Percentiles rank a stretch among this genome's conserved stretches.
phyloP scores from a whole-genome alignment of 2,113 vertebrate species.

The Aspidoscelis tigris region DNA sequence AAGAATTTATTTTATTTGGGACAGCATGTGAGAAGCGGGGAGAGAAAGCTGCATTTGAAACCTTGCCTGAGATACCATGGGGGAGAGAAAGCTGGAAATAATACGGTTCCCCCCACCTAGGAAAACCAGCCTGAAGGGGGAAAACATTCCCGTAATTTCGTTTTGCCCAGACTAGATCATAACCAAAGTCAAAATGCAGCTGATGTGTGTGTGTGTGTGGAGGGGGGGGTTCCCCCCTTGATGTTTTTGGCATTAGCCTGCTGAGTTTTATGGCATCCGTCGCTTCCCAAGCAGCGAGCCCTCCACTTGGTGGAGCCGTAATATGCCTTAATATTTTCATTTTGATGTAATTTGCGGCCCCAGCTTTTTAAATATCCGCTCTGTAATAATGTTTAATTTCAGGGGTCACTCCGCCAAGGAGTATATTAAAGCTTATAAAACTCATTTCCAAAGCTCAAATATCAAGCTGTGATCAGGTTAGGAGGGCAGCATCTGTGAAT shows the following conservation, averaged over 20 bases:
- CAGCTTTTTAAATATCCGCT: slow-evolving; percentile 99
- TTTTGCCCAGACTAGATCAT: slow-evolving; percentile 90
- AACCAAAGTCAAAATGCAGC: slow-evolving; percentile 83
- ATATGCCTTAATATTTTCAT: slow-evolving; percentile 99
- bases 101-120: slow-evolving; percentile 50
- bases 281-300: slow-evolving; percentile 77
- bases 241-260: slow-evolving; percentile 87
- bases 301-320: slow-evolving; percentile 95
- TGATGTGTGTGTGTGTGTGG: slow-evolving; percentile 85
- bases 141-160: slow-evolving; percentile 86
- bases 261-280: slow-evolving; percentile 78
- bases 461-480: slow-evolving; percentile 99
- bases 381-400: slow-evolving; percentile 99
- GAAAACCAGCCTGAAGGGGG: slow-evolving; percentile 67
- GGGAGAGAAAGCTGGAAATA: slow-evolving; percentile 67
- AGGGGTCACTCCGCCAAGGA: slow-evolving; percentile 99
- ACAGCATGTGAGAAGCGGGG: slow-evolving; percentile 47
- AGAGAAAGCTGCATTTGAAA: slow-evolving; percentile 58
- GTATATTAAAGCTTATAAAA: slow-evolving; percentile 99
- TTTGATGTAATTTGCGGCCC: slow-evolving; percentile 99
- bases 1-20: slow-evolving; percentile 71
- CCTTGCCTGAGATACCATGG: slow-evolving; percentile 56
- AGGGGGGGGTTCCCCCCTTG: slow-evolving; percentile 71
- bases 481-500: slow-evolving; percentile 99
- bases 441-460: slow-evolving; percentile 99